Evolutionary conservation across 1,140 invertebrate species (phyloP).

Genomic region (Andricus grossulariae): DNA sequence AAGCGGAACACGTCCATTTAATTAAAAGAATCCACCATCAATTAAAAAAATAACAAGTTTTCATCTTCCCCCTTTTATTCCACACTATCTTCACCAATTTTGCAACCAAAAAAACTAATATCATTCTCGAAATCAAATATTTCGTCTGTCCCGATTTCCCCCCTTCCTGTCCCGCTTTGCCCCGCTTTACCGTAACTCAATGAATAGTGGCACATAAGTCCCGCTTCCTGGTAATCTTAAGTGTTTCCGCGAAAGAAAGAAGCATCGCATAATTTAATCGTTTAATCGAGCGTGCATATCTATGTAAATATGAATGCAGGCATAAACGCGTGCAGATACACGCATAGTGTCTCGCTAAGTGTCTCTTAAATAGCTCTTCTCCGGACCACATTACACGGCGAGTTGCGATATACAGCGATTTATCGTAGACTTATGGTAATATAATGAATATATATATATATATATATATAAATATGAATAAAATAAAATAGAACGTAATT

Average conservation of each 20-base stretch:
- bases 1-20: too few species aligned
- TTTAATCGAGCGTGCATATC: constrained; percentile 48
- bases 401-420: constrained; percentile 46
- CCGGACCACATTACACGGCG: constrained; percentile 48
- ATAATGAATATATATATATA: neutral
- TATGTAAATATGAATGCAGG: constrained; percentile 31
- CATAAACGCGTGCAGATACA: constrained; percentile 6
- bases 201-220: neutral
- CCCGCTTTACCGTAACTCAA: neutral
- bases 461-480: too few species aligned
- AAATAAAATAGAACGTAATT: too few species aligned
- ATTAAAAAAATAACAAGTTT: too few species aligned
- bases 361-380: constrained; percentile 43
- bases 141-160: too few species aligned
- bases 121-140: too few species aligned
- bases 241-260: constrained; percentile 8
- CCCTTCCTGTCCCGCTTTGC: too few species aligned
- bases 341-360: constrained; percentile 30
- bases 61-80: too few species aligned
- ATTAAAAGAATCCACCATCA: too few species aligned
- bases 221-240: neutral
- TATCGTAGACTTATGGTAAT: constrained; percentile 46
- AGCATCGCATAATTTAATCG: constrained; percentile 45
- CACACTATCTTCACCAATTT: too few species aligned
- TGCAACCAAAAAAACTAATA: too few species aligned